A percentile compares a stretch with the other conserved stretches of the same genome.
These are phyloP conservation scores for Falco peregrinus DNA, from an alignment of 2,797 vertebrate species.

Conservation along the genomic window DNA sequence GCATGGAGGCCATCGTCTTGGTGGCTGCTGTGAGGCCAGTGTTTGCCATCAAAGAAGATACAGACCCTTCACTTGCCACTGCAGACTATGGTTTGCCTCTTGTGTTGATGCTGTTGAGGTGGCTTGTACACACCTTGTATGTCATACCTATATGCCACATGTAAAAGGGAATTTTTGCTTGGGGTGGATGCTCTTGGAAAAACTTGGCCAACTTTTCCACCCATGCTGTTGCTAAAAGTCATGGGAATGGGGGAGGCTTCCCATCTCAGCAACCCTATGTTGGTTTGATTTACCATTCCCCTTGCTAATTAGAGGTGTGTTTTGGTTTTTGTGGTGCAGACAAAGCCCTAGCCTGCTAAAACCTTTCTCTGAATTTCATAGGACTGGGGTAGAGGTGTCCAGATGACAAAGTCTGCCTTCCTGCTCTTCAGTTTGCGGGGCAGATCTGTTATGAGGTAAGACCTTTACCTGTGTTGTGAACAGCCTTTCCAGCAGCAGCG, in stretches of 20 bases:
- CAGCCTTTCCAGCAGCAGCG: neutral
- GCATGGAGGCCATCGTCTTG: neutral
- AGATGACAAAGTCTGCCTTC: neutral
- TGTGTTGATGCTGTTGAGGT: neutral
- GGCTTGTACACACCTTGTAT: neutral
- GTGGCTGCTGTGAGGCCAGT: neutral
- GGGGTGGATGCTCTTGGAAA: neutral
- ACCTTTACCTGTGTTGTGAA: neutral
- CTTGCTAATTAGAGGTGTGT: neutral
- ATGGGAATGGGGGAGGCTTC: neutral
- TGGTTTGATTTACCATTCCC: neutral
- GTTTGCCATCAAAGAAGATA: neutral
- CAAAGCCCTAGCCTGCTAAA: neutral
- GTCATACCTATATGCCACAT: rapidly evolving
- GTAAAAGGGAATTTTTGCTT: neutral
- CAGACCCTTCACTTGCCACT: neutral
- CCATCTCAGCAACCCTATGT: neutral
- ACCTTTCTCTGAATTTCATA: neutral
- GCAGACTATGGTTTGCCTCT: neutral
- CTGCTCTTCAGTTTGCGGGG: neutral
- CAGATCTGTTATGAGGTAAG: neutral
- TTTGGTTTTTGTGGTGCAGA: neutral
- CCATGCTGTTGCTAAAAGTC: neutral
- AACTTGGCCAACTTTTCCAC: neutral
- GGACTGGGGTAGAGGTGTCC: neutral